phyloP scores from a whole-genome alignment of 2,113 vertebrate species.

The Drymodes brunneopygia region DNA sequence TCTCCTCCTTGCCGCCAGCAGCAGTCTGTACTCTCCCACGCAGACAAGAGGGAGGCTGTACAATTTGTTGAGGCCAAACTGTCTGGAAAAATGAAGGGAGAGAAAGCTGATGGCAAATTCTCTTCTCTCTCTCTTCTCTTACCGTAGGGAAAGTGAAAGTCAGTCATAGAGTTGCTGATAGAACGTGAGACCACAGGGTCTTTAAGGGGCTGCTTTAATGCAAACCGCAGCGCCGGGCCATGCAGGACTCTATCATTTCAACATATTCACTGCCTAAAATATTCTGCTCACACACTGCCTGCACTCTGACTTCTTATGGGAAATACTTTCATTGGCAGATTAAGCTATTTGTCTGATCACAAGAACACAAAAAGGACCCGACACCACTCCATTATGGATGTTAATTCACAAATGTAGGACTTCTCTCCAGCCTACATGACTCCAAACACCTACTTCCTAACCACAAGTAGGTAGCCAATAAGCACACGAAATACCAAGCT shows the following conservation, averaged over 20 bases:
- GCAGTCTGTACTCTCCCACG: slow-evolving; percentile 54
- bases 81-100: neutral
- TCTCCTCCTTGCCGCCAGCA: slow-evolving; percentile 17
- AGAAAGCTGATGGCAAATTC: neutral
- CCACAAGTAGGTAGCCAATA: neutral
- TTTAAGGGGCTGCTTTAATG: neutral
- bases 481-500: neutral
- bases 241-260: neutral
- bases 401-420: neutral
- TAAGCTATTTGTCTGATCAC: neutral
- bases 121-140: neutral
- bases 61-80: slow-evolving; percentile 23
- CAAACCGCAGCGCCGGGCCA: neutral
- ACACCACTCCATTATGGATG: accelerated
- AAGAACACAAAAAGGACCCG: neutral
- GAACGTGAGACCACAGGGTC: neutral
- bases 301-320: neutral
- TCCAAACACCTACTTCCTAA: neutral
- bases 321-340: neutral
- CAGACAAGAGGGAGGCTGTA: slow-evolving; percentile 19
- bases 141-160: slow-evolving; percentile 7
- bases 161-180: neutral
- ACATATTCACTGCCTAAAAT: accelerated
- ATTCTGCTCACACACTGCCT: neutral
- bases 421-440: neutral